Evolutionary conservation across 2,888 invertebrate genomes (phyloP).

Genomic region (Drosophila cognata): DNA sequence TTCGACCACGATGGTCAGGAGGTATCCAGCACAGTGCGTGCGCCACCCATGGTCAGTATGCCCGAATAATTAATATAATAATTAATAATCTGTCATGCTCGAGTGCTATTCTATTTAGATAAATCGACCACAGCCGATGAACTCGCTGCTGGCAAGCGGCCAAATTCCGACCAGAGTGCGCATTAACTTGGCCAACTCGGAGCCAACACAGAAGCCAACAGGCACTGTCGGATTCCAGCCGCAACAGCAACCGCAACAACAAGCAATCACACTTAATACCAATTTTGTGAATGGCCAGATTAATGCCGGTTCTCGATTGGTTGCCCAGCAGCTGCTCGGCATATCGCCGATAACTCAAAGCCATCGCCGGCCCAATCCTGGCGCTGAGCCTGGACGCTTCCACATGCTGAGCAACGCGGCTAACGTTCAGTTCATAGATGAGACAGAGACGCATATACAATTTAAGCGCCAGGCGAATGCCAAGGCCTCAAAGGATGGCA

Average conservation of each 20-base stretch:
- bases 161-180: conserved; percentile 87
- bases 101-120: conserved; percentile 69
- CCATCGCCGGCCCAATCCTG: conserved; percentile 1
- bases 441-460: conserved; percentile 82
- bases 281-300: conserved; percentile 89
- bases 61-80: not conserved
- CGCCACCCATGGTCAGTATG: conserved; percentile 84
- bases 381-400: conserved; percentile 41
- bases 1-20: conserved; percentile 91
- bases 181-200: conserved; percentile 86
- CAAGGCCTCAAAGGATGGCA: conserved; percentile 4
- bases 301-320: conserved; percentile 86
- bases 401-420: conserved; percentile 86
- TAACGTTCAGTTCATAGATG: conserved; percentile 88
- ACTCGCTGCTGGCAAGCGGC: conserved; percentile 87
- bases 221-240: conserved; percentile 85
- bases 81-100: not conserved
- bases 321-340: conserved; percentile 87
- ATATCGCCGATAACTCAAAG: conserved; percentile 34
- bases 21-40: conserved; percentile 86
- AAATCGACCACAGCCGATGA: conserved; percentile 86
- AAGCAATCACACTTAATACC: conserved; percentile 82
- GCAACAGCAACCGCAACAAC: conserved; percentile 74
- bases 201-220: conserved; percentile 18
- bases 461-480: conserved; percentile 74